These are phyloP conservation scores for Cotesia typhae DNA, from an alignment of 1,140 invertebrate genomes.

Conservation along the genomic window DNA sequence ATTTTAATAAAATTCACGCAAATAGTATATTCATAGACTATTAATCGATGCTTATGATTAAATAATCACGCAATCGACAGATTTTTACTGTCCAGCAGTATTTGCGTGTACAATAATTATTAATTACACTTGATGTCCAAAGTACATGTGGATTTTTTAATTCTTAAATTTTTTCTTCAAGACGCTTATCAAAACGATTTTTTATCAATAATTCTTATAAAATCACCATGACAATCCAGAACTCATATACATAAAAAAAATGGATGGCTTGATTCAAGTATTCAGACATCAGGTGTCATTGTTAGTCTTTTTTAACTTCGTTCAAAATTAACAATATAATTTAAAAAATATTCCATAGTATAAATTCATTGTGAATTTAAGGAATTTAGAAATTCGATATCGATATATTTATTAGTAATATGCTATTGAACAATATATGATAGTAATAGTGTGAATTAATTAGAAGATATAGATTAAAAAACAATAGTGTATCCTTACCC, in stretches of 20 bases:
- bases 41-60: background rate
- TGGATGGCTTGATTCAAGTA: background rate
- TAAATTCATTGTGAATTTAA: background rate
- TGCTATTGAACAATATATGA: background rate
- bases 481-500: background rate
- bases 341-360: background rate
- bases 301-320: background rate
- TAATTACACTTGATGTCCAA: background rate
- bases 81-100: background rate
- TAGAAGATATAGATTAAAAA: background rate
- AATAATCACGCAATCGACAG: background rate
- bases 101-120: background rate
- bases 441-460: background rate
- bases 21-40: background rate
- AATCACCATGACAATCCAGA: background rate
- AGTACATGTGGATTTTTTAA: background rate
- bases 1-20: background rate
- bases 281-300: background rate
- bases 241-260: background rate
- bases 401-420: constrained; percentile 1
- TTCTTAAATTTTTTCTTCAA: background rate
- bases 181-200: background rate
- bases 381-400: background rate
- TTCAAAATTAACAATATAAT: too few species aligned
- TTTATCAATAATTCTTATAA: background rate